Conservation (phyloP, 2,113 vertebrate species). For the Sebastes schlegelii region DNA sequence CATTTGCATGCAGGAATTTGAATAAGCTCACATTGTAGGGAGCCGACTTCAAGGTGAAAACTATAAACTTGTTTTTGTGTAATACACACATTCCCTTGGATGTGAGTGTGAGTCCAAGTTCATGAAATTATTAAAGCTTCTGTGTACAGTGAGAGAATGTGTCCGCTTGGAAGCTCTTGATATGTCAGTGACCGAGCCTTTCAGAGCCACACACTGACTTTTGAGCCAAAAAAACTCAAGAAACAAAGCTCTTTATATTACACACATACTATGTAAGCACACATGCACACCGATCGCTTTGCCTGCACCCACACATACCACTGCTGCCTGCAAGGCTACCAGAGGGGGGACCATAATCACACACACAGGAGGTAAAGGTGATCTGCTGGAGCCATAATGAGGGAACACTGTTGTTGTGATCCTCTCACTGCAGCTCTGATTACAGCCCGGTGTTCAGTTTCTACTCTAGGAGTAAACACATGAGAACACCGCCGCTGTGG, state of each 20-base stretch:
- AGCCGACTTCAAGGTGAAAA: background rate
- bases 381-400: constrained; percentile 75
- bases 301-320: constrained; percentile 40
- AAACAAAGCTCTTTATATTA: constrained; percentile 30
- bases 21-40: background rate
- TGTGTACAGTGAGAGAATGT: background rate
- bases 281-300: constrained; percentile 23
- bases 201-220: no score
- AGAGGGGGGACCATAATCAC: constrained; percentile 55
- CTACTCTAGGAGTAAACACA: constrained; percentile 75
- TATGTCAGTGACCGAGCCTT: constrained; percentile 4
- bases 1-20: background rate
- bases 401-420: constrained; percentile 78
- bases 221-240: no score
- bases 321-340: constrained; percentile 46
- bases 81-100: background rate
- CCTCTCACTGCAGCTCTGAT: constrained; percentile 78
- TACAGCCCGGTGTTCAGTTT: constrained; percentile 77
- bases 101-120: background rate
- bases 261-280: constrained; percentile 13
- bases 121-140: background rate
- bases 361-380: constrained; percentile 69
- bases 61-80: background rate
- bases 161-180: background rate
- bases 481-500: constrained; percentile 48